phyloP scores from a whole-genome alignment of 2,888 invertebrate genomes.

The Crepidodera aurea region DNA sequence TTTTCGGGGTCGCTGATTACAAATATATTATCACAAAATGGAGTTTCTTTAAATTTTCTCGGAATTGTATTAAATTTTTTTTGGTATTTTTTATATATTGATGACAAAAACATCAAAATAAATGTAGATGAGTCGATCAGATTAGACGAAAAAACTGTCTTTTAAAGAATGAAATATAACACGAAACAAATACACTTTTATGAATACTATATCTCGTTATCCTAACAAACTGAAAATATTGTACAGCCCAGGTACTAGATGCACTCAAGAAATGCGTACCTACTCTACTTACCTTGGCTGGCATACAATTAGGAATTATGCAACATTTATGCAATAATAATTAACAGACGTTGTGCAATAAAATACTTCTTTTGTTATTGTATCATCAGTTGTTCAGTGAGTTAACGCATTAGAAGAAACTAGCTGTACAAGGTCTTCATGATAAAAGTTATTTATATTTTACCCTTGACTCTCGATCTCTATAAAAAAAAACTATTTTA shows the following conservation, averaged over 20 bases:
- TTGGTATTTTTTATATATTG: too few relatives aligned
- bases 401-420: constrained; percentile 1
- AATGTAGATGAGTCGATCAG: too few relatives aligned
- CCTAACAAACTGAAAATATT: not conserved
- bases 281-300: constrained; percentile 6
- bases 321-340: constrained; percentile 2
- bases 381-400: not conserved
- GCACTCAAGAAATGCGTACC: constrained; percentile 3
- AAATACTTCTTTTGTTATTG: constrained; percentile 1
- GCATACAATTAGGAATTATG: constrained; percentile 1
- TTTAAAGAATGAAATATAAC: too few relatives aligned
- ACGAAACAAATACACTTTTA: too few relatives aligned
- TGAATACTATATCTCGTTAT: not conserved
- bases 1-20: too few relatives aligned
- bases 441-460: not conserved
- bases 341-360: constrained; percentile 2
- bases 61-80: too few relatives aligned
- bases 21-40: too few relatives aligned
- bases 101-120: too few relatives aligned
- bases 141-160: too few relatives aligned
- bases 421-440: not conserved
- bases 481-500: too few relatives aligned
- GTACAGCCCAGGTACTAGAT: not conserved
- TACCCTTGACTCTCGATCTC: constrained; percentile 1
- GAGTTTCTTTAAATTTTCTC: too few relatives aligned